Evolutionary conservation across 2,797 vertebrate species (phyloP), one percentile per base, ranked within the genome.

Genomic region (Oophaga sylvatica): DNA sequence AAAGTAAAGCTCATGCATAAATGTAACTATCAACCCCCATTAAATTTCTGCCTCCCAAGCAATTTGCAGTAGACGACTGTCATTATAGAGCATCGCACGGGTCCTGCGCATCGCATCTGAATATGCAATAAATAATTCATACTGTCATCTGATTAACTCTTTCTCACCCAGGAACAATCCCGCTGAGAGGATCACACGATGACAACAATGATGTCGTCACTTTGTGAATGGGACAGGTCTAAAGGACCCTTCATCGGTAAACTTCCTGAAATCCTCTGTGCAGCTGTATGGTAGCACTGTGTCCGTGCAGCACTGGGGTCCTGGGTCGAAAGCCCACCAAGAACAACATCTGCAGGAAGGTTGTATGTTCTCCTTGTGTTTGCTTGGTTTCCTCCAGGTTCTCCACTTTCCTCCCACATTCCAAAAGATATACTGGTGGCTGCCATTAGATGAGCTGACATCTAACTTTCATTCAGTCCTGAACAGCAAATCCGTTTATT

Each of bases 41-140:
- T 41, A 41, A 41, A 41, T 41, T 41, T 41, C 35, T 41, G 35
- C 35, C 35, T 41, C 35, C 35, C 35, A 41, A 41, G 35, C 35
- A 41, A 41, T 41, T 41, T 41, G 35, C 35, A 41, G 35, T 41
- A 41, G 35, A 41, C 35, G 29, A 3, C 1, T 68, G 12, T 71
- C 31, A 71, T 35, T 68, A 31, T 59, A 59, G 1, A 9, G 6
- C n/a, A 13, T 20, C 60, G 31, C 41, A 9, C 13, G 8, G 3
- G 16, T 82, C n/a, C 45, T 70, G 48, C 22, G 26, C 65, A 68
- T 68, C 15, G 26, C 13, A 57, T 70, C 4, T 31, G 26, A 70
- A 4, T 3, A n/a, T 15, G 17, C 15, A 11, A 70, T 82, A 48
- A 68, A 82, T 82, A 68, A 82, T 82, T 68, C 22, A 81, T 81